Evolutionary conservation across 2,888 invertebrate species (phyloP).

Genomic region (Pseudococcus longispinus): DNA sequence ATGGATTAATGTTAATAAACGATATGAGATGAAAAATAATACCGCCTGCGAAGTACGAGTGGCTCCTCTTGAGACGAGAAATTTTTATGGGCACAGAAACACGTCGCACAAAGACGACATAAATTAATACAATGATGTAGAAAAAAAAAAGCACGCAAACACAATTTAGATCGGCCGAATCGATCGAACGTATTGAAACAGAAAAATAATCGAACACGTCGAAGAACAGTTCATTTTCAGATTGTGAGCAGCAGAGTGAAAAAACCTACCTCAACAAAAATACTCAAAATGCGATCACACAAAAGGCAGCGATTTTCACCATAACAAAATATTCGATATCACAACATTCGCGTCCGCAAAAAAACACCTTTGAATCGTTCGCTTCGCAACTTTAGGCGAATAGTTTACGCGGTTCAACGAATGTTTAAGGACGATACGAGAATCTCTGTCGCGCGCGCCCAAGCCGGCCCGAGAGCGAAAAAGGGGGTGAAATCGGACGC

Average conservation of each 20-base stretch:
- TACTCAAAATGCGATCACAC: not conserved
- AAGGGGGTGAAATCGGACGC: not conserved
- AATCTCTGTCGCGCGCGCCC: not conserved
- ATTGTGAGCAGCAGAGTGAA: not conserved
- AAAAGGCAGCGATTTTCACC: not conserved
- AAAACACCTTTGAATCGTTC: conserved; percentile 44
- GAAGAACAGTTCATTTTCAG: not conserved
- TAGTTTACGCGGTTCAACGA: conserved; percentile 56
- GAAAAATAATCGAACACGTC: not conserved
- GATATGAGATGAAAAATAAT: not conserved
- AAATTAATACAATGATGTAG: not conserved
- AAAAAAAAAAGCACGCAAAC: not conserved
- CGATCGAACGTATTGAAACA: not conserved
- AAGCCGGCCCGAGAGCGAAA: not conserved
- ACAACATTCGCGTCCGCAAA: conserved; percentile 48
- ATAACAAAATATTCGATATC: conserved; percentile 16
- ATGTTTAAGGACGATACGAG: conserved; percentile 51
- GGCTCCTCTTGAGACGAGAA: not conserved
- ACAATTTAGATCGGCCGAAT: not conserved
- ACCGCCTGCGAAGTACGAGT: not conserved
- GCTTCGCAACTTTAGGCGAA: conserved; percentile 47
- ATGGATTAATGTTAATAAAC: not conserved
- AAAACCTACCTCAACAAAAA: conserved; percentile 29
- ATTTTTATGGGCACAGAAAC: conserved; percentile 5
- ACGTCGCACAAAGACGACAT: not conserved